Evolutionary conservation across 1,140 invertebrate genomes (phyloP).

Genomic region (Drosophila truncata): DNA sequence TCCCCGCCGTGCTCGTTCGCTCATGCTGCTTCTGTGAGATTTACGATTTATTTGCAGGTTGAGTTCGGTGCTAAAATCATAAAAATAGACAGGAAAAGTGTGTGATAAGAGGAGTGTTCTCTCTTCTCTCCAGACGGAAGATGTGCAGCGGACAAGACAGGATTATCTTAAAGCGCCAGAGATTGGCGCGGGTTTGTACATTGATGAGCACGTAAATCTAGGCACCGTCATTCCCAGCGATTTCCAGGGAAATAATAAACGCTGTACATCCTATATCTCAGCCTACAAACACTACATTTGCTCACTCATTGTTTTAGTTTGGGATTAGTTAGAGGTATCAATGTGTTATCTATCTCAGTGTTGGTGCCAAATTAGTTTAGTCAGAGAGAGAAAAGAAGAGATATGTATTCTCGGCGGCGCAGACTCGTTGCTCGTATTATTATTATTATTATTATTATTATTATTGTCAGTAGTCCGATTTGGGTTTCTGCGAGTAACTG

Average conservation of each 20-base stretch:
- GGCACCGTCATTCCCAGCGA: neutral
- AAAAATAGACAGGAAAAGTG: constrained; percentile 40
- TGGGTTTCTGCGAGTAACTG: constrained; percentile 13
- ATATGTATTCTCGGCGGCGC: neutral
- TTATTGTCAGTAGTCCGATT: constrained; percentile 33
- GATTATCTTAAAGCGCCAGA: constrained; percentile 23
- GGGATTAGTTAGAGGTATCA: constrained; percentile 26
- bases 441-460: no score
- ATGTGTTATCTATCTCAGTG: constrained; percentile 1
- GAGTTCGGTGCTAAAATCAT: constrained; percentile 45
- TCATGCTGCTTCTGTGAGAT: constrained; percentile 60
- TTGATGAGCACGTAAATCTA: constrained; percentile 47
- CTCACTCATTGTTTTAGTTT: constrained; percentile 57
- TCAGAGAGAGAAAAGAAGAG: neutral
- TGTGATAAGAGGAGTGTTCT: constrained; percentile 38
- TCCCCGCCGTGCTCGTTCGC: neutral
- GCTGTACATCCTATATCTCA: neutral
- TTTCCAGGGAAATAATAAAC: constrained; percentile 4
- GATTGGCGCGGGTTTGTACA: constrained; percentile 10
- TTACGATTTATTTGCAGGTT: constrained; percentile 57
- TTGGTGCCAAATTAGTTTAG: constrained; percentile 40
- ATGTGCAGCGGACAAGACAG: constrained; percentile 10
- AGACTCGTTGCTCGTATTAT: no score
- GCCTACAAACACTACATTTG: constrained; percentile 16
- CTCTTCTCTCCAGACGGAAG: constrained; percentile 5